Percentiles rank a stretch among this genome's conserved stretches.
phyloP scores from a whole-genome alignment of 2,797 vertebrate genomes.

The Chrysocyon brachyurus region DNA sequence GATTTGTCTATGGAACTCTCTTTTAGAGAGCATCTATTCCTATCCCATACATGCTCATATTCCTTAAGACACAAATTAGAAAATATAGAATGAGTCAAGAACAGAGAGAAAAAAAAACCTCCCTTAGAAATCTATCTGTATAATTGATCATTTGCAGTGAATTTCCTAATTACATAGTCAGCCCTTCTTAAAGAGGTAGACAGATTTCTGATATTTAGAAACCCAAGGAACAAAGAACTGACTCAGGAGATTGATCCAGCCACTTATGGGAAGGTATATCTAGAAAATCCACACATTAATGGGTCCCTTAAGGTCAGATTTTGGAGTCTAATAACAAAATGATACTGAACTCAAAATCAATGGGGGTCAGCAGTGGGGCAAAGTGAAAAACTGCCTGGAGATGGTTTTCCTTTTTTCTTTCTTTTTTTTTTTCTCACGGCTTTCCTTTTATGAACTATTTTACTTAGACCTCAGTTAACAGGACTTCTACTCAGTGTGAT shows the following conservation, averaged over 20 bases:
- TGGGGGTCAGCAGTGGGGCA: background rate
- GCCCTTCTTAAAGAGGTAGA: background rate
- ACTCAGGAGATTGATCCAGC: slow-evolving; percentile 56
- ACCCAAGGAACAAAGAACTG: slow-evolving; percentile 25
- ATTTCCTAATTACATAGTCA: slow-evolving; percentile 25
- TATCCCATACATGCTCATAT: background rate
- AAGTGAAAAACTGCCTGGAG: slow-evolving; percentile 62
- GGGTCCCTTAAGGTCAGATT: slow-evolving; percentile 46
- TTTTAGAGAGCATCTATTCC: background rate
- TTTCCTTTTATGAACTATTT: slow-evolving; percentile 66
- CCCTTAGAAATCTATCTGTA: background rate
- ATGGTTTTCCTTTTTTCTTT: slow-evolving; percentile 41
- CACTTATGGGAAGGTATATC: background rate
- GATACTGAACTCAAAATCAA: slow-evolving; percentile 64
- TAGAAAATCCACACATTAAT: slow-evolving; percentile 60
- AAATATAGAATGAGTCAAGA: slow-evolving; percentile 7
- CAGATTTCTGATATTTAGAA: slow-evolving; percentile 46
- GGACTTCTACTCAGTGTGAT: background rate
- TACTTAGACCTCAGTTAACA: slow-evolving; percentile 68
- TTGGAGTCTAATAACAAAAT: slow-evolving; percentile 71
- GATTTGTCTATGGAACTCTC: background rate
- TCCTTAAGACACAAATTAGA: slow-evolving; percentile 6
- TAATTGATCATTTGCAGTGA: slow-evolving; percentile 32
- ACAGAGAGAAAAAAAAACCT: background rate
- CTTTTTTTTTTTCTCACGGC: background rate